A percentile compares a stretch with the other conserved stretches of the same genome.
Evolutionary conservation across 2,888 invertebrate genomes (phyloP).

Genomic region (Phortica okadai): DNA sequence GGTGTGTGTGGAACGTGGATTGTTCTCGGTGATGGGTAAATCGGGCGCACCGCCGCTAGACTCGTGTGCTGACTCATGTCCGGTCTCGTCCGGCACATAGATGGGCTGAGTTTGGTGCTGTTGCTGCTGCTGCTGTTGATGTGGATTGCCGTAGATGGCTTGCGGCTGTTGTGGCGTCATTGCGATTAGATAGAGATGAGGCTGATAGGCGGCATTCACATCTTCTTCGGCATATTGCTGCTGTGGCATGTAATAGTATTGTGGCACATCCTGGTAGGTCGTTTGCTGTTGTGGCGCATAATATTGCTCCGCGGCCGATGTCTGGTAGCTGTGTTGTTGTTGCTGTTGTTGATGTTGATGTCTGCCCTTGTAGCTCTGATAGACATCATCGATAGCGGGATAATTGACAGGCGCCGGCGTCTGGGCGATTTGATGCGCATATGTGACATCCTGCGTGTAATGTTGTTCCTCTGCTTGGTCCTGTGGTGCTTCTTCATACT

Average conservation of each 20-base stretch:
- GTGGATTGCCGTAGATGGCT: slow-evolving; percentile 47
- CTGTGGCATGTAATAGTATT: slow-evolving; percentile 66
- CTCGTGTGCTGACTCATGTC: background rate
- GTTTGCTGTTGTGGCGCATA: slow-evolving; percentile 52
- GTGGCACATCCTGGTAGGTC: slow-evolving; percentile 48
- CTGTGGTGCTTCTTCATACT: slow-evolving; percentile 15
- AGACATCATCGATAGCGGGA: slow-evolving; percentile 70
- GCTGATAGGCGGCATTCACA: slow-evolving; percentile 58
- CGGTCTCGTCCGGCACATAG: slow-evolving; percentile 55
- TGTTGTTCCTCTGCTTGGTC: slow-evolving; percentile 15
- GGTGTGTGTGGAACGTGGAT: slow-evolving; percentile 74
- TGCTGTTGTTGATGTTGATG: slow-evolving; percentile 59
- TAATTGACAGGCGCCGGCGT: slow-evolving; percentile 62
- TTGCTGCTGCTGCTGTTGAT: slow-evolving; percentile 28
- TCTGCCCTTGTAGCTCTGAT: slow-evolving; percentile 70
- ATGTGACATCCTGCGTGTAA: slow-evolving; percentile 57
- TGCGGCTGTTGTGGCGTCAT: slow-evolving; percentile 60
- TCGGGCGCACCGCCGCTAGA: slow-evolving; percentile 21
- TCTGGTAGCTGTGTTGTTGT: slow-evolving; percentile 45
- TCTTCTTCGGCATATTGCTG: slow-evolving; percentile 5
- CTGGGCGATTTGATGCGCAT: slow-evolving; percentile 58
- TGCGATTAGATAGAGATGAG: slow-evolving; percentile 69
- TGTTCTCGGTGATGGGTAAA: slow-evolving; percentile 72
- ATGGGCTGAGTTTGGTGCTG: slow-evolving; percentile 56
- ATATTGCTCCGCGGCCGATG: slow-evolving; percentile 47